Percentiles rank a stretch among this genome's conserved stretches.
phyloP scores from a whole-genome alignment of 64 coral and sea anemone genomes.

The Anthopleura sola region DNA sequence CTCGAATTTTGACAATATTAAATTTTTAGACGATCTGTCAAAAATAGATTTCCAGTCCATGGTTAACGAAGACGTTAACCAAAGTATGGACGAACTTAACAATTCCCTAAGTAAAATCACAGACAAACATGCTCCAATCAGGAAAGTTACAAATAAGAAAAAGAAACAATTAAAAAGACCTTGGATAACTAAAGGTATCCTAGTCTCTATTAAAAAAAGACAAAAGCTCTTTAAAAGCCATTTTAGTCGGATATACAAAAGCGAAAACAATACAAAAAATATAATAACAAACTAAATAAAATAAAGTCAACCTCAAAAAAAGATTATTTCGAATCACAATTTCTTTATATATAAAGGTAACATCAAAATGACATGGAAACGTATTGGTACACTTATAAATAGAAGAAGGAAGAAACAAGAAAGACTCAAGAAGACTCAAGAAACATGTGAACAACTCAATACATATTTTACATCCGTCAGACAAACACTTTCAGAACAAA shows the following conservation, averaged over 20 bases:
- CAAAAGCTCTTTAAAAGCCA: slow-evolving; percentile 36
- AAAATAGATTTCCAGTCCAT: too few species aligned
- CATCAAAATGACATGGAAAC: slow-evolving; percentile 41
- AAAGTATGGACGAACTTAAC: too few species aligned
- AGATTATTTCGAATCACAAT: neutral
- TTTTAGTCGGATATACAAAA: slow-evolving; percentile 11
- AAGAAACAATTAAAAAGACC: slow-evolving; percentile 33
- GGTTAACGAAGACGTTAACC: too few species aligned
- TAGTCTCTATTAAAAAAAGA: slow-evolving; percentile 49
- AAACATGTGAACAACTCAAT: slow-evolving; percentile 21
- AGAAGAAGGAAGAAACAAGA: slow-evolving; percentile 20
- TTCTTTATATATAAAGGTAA: slow-evolving; percentile 33
- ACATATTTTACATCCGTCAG: slow-evolving; percentile 36
- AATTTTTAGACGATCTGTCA: too few species aligned
- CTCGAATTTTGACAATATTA: too few species aligned
- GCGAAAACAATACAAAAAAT: slow-evolving; percentile 19
- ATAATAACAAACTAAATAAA: slow-evolving; percentile 17
- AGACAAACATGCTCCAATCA: slow-evolving; percentile 50
- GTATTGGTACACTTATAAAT: slow-evolving; percentile 28
- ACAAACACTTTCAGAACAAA: slow-evolving; percentile 1
- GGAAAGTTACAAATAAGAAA: slow-evolving; percentile 21
- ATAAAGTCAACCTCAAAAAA: neutral
- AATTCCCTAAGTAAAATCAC: slow-evolving; percentile 8
- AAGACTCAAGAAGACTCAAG: neutral
- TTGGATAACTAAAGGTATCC: slow-evolving; percentile 41